These are phyloP conservation scores for Nannospalax galili DNA, from an alignment of 2,113 vertebrate genomes.

Conservation along the genomic window DNA sequence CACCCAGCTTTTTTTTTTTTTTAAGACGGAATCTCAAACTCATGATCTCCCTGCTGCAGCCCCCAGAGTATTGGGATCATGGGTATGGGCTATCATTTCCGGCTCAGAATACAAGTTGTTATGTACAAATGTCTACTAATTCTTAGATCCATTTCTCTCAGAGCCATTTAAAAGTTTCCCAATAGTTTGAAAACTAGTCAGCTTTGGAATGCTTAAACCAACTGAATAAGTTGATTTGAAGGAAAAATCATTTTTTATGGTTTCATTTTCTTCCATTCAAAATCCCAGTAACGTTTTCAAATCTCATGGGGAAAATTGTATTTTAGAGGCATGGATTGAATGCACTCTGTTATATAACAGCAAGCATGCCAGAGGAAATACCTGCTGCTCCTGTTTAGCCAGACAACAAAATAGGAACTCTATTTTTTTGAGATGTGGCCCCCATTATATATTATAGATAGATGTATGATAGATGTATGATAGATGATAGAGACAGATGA, in stretches of 20 bases:
- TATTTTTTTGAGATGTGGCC: neutral
- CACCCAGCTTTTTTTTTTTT: no score
- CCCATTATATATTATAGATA: no score
- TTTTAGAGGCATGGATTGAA: neutral
- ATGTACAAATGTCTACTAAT: neutral
- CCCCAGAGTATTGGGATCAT: no score
- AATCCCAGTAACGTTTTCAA: neutral
- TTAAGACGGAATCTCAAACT: neutral
- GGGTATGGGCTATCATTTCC: neutral
- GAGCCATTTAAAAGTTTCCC: neutral
- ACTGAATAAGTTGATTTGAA: neutral
- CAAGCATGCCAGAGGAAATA: neutral
- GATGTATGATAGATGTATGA: no score
- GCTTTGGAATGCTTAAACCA: neutral
- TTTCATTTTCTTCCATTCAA: neutral
- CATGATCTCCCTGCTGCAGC: neutral
- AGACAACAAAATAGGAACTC: neutral
- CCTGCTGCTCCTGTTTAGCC: neutral
- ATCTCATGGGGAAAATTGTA: neutral
- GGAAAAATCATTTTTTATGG: neutral
- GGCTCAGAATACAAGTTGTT: neutral
- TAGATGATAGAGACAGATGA: no score
- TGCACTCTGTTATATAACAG: neutral
- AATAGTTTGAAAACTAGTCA: neutral
- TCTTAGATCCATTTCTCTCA: neutral